Evolutionary conservation across 2,113 vertebrate species (phyloP).

Genomic region (Pogona vitticeps): DNA sequence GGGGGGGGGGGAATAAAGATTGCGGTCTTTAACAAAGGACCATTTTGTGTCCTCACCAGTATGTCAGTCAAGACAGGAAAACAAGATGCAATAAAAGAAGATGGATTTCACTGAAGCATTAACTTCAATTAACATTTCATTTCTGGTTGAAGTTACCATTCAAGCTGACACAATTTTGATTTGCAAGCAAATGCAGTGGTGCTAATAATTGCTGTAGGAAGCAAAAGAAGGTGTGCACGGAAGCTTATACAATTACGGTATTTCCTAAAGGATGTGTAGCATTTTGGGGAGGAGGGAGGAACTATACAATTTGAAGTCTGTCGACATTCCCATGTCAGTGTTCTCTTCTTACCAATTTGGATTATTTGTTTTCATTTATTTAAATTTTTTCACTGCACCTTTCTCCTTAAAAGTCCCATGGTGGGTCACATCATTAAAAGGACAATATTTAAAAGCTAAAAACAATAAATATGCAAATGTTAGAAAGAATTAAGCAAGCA

Average conservation of each 20-base stretch:
- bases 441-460: too few species aligned
- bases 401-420: too few species aligned
- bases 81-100: conserved; percentile 16
- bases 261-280: neutral
- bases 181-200: neutral
- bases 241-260: conserved; percentile 3
- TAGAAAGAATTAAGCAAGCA: too few species aligned
- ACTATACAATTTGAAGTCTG: neutral
- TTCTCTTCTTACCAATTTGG: neutral
- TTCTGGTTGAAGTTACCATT: conserved; percentile 11
- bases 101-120: conserved; percentile 16
- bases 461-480: too few species aligned
- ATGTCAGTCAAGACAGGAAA: conserved; percentile 11
- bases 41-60: neutral
- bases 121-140: conserved; percentile 35
- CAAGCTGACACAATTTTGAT: conserved; percentile 13
- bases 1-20: neutral
- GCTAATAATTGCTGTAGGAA: conserved; percentile 4
- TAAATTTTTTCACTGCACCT: too few species aligned
- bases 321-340: neutral
- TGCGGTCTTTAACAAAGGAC: neutral
- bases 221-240: conserved; percentile 16
- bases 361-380: too few species aligned
- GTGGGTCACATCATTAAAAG: too few species aligned
- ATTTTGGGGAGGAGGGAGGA: neutral